Evolutionary conservation across 2,888 invertebrate species (phyloP).

Genomic region (Ceraclea dissimilis): DNA sequence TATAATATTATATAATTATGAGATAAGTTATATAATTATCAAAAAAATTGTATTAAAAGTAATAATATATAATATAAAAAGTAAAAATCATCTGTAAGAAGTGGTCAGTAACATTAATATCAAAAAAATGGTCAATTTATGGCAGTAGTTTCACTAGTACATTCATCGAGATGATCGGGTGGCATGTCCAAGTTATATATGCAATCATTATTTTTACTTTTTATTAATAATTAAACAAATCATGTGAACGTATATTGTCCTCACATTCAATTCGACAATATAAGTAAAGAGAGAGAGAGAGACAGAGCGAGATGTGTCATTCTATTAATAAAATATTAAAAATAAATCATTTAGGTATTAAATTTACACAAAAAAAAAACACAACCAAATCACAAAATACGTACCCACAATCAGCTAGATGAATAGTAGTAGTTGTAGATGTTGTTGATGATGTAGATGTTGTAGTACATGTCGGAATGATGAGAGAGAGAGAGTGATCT

Average conservation of each 20-base stretch:
- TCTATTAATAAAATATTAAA: background rate
- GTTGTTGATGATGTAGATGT: background rate
- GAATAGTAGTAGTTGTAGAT: background rate
- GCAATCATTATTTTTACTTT: background rate
- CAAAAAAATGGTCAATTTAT: background rate
- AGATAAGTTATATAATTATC: constrained; percentile 3
- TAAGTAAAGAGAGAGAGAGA: background rate
- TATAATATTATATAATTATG: constrained; percentile 12
- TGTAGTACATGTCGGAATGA: background rate
- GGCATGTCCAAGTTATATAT: background rate
- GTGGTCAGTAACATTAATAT: background rate
- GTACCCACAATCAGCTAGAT: constrained; percentile 8
- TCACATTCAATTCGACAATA: background rate
- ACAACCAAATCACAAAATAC: constrained; percentile 17
- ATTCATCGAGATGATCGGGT: background rate
- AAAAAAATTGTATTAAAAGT: constrained; percentile 4
- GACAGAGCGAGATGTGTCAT: background rate
- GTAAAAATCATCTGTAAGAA: constrained; percentile 2
- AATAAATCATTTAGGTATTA: background rate
- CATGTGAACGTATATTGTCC: too few species aligned
- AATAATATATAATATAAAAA: background rate
- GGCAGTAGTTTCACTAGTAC: too few species aligned
- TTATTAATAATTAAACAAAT: background rate
- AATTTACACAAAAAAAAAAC: constrained; percentile 3
- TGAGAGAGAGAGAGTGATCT: background rate